Evolutionary conservation across 2,888 invertebrate species (phyloP).

Genomic region (Drosophila sordidula): DNA sequence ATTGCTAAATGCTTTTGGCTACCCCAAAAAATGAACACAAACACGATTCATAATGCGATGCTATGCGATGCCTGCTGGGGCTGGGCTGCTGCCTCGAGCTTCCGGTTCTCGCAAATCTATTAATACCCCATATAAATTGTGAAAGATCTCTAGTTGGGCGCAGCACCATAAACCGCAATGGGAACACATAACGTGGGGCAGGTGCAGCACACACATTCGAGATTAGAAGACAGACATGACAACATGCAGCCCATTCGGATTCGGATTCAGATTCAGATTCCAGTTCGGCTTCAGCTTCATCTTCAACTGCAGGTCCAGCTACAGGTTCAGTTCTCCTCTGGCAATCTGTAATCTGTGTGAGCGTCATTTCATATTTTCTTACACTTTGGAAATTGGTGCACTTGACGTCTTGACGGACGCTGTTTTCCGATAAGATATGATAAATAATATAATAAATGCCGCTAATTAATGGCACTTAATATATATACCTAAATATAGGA

Average conservation of each 20-base stretch:
- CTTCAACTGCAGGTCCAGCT: constrained; percentile 1
- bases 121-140: constrained; percentile 57
- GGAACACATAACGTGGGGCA: constrained; percentile 35
- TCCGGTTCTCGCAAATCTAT: constrained; percentile 56
- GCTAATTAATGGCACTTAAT: constrained; percentile 62
- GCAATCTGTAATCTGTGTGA: constrained; percentile 35
- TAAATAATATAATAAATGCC: constrained; percentile 46
- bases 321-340: constrained; percentile 21
- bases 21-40: constrained; percentile 31
- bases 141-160: constrained; percentile 24
- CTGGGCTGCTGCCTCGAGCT: constrained; percentile 19
- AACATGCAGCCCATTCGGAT: constrained; percentile 31
- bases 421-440: constrained; percentile 54
- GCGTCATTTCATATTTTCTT: constrained; percentile 62
- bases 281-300: constrained; percentile 23
- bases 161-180: constrained; percentile 36
- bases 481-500: constrained; percentile 20
- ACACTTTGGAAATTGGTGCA: constrained; percentile 49
- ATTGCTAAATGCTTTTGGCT: constrained; percentile 77
- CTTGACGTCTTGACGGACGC: constrained; percentile 47
- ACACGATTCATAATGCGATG: constrained; percentile 6
- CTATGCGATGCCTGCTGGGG: not conserved
- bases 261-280: constrained; percentile 20
- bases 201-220: constrained; percentile 24
- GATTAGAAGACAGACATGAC: constrained; percentile 50